A percentile compares a stretch with the other conserved stretches of the same genome.
Evolutionary conservation across 2,888 invertebrate genomes (phyloP).

Genomic region (Hermaeophaga mercurialis): DNA sequence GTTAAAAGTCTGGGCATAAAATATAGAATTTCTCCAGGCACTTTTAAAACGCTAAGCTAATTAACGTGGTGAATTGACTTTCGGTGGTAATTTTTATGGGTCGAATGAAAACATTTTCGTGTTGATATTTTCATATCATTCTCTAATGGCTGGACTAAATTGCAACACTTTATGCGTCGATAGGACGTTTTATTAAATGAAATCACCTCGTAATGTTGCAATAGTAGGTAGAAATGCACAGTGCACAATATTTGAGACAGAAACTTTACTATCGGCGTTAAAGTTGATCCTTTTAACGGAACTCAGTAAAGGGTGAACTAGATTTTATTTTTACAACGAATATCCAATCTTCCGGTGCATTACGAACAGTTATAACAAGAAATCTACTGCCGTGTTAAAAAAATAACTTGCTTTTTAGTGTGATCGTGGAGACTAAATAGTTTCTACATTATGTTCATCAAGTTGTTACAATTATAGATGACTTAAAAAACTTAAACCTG

Average conservation of each 20-base stretch:
- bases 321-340: constrained; percentile 54
- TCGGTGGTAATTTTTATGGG: too few species aligned
- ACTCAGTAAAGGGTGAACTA: constrained; percentile 50
- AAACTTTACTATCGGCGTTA: constrained; percentile 48
- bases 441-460: constrained; percentile 37
- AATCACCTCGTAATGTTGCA: constrained; percentile 46
- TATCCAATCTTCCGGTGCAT: constrained; percentile 47
- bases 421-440: constrained; percentile 31
- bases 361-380: constrained; percentile 33
- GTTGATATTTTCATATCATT: too few species aligned
- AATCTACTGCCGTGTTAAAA: constrained; percentile 46
- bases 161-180: constrained; percentile 49
- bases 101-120: too few species aligned
- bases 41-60: too few species aligned
- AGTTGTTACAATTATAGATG: constrained; percentile 42
- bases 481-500: constrained; percentile 29
- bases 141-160: too few species aligned
- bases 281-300: constrained; percentile 37
- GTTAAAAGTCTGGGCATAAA: too few species aligned
- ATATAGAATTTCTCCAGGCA: too few species aligned
- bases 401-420: constrained; percentile 35
- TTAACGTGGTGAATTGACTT: too few species aligned
- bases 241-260: constrained; percentile 44
- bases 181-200: constrained; percentile 37
- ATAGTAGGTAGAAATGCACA: constrained; percentile 49